A percentile compares a stretch with the other conserved stretches of the same genome.
These are phyloP conservation scores for Cinara cedri DNA, from an alignment of 2,888 invertebrate genomes.

Conservation along the genomic window DNA sequence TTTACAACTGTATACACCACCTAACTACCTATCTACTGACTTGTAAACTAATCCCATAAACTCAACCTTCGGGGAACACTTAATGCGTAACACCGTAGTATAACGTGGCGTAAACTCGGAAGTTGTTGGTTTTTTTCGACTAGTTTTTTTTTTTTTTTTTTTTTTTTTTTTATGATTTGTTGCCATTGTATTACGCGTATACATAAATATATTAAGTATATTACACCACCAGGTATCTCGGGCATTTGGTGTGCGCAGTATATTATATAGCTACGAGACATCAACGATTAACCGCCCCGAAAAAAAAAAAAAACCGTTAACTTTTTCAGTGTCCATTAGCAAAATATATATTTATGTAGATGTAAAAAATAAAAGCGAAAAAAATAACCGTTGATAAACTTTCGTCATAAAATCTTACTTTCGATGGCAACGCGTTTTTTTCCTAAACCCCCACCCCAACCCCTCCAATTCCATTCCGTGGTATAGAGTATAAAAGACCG, in stretches of 20 bases:
- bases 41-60: constrained; percentile 50
- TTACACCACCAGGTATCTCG: too few relatives aligned
- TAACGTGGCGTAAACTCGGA: neutral
- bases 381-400: constrained; percentile 38
- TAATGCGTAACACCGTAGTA: constrained; percentile 31
- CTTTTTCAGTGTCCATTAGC: constrained; percentile 45
- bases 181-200: neutral
- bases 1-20: constrained; percentile 7
- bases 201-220: neutral
- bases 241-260: too few relatives aligned
- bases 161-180: constrained; percentile 44
- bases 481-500: constrained; percentile 7
- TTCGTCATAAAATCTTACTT: constrained; percentile 50
- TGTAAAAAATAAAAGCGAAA: neutral
- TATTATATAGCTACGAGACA: neutral
- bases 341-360: neutral
- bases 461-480: too few relatives aligned
- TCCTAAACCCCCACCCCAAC: neutral
- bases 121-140: constrained; percentile 18
- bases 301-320: neutral
- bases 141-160: constrained; percentile 22
- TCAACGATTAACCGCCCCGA: constrained; percentile 20
- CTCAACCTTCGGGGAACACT: constrained; percentile 41
- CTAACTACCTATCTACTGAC: neutral
- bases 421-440: constrained; percentile 1